Evolutionary conservation across 2,888 invertebrate species (phyloP), one percentile per base, ranked within the genome.

Genomic region (Megaustenia siamemsis): DNA sequence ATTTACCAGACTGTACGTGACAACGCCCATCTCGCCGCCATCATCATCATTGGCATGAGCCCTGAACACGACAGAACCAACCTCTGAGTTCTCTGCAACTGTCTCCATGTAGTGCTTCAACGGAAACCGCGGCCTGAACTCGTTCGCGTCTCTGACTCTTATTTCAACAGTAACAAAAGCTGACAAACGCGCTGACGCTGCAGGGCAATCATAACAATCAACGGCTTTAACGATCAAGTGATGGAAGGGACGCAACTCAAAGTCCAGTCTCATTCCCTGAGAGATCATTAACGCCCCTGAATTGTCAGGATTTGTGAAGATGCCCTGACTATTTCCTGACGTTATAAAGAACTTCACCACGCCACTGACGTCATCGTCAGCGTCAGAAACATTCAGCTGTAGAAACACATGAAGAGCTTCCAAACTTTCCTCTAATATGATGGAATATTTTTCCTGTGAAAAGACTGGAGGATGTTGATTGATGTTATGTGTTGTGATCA

Each of bases 1-100:
- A 6, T 96, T 95, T n/a, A 87, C 49, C 4, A 93, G 75, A 75
- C 95, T 95, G 93, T 99, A 99, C 90, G 97, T 97, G 15, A 99
- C 94, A 82, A 95, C 95, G 0, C 98, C 98, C 91, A 96, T 98
- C 83, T 95, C 94, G 0, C 98, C 98, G 89, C 96, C 96, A 93
- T 99, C 98, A 87, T 97, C 95, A 94, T 99, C 99, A 12, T 96
- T 97, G 0, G 99, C 98, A 92, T 97, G 96, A 0, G 97, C 98
- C 18, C 96, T 96, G 92, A 98, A 98, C 18, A 99, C 96, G 5
- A 96, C 96, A 0, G 97, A 97, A 0, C 98, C 98, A 3, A 96
- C 95, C 8, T 97, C 96, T 92, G 97, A 97, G 93, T 98, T 98
- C 93, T 99, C 99, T 0, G 96, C 96, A n/a, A 99, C 96, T 88